Percentiles rank a stretch among this genome's conserved stretches.
These are phyloP conservation scores for Pygmarrhopalites habei DNA, from an alignment of 1,140 invertebrate species.

Conservation along the genomic window DNA sequence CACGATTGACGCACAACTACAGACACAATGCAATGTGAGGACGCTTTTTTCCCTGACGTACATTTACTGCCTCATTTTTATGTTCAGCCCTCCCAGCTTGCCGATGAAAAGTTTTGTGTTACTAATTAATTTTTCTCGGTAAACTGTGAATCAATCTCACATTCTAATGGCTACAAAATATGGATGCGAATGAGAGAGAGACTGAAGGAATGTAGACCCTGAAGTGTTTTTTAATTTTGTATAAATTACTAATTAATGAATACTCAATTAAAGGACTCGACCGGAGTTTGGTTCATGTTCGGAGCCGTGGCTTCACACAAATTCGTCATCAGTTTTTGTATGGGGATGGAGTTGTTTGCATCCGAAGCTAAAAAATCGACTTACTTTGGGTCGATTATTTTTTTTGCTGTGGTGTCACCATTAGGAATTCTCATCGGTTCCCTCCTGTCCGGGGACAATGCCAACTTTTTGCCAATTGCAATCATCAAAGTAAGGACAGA, in stretches of 20 bases:
- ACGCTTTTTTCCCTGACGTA: no score
- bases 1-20: no score
- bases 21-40: no score
- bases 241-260: not conserved
- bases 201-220: not conserved
- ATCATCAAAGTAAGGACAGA: conserved; percentile 30
- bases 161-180: no score
- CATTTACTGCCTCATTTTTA: no score
- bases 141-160: no score
- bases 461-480: conserved; percentile 1
- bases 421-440: conserved; percentile 55
- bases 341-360: conserved; percentile 65
- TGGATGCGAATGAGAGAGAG: not conserved
- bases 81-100: no score
- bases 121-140: no score
- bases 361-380: conserved; percentile 22
- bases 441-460: conserved; percentile 50
- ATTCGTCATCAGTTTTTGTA: conserved; percentile 78
- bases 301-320: conserved; percentile 81
- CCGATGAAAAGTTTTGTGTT: no score
- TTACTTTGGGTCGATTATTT: conserved; percentile 55
- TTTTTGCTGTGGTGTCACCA: conserved; percentile 71
- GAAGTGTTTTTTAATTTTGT: not conserved
- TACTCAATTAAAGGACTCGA: conserved; percentile 23
- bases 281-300: conserved; percentile 69